Evolutionary conservation across 1,140 invertebrate genomes (phyloP).

Genomic region (Pseudomyrmex pallidus): DNA sequence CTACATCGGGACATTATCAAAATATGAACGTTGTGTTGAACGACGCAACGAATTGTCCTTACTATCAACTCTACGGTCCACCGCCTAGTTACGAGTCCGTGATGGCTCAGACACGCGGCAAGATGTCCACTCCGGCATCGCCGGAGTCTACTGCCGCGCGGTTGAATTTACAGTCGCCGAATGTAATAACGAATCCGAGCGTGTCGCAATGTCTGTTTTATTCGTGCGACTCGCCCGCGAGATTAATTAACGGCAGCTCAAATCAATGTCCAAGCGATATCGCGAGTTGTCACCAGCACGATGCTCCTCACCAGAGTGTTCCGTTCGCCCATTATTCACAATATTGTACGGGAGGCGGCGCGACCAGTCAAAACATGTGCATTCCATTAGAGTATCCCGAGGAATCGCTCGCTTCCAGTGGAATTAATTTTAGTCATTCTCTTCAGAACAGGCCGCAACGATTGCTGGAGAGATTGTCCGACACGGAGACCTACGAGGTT

Average conservation of each 20-base stretch:
- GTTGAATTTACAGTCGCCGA: slow-evolving; percentile 49
- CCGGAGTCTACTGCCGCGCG: slow-evolving; percentile 69
- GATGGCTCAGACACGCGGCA: slow-evolving; percentile 82
- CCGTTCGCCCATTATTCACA: slow-evolving; percentile 68
- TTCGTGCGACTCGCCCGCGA: slow-evolving; percentile 68
- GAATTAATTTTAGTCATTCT: slow-evolving; percentile 29
- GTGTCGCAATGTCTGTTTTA: slow-evolving; percentile 74
- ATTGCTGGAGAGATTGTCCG: slow-evolving; percentile 57
- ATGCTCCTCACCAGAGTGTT: slow-evolving; percentile 36
- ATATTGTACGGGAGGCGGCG: slow-evolving; percentile 62
- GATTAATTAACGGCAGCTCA: slow-evolving; percentile 60
- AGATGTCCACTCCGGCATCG: slow-evolving; percentile 75
- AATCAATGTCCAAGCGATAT: slow-evolving; percentile 57
- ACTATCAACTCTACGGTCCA: slow-evolving; percentile 84
- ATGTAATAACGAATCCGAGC: slow-evolving; percentile 59
- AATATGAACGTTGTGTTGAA: slow-evolving; percentile 82
- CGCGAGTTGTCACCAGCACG: slow-evolving; percentile 41
- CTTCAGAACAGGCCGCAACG: slow-evolving; percentile 42
- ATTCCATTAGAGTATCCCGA: slow-evolving; percentile 64
- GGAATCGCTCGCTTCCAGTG: slow-evolving; percentile 12
- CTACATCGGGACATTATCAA: slow-evolving; percentile 80
- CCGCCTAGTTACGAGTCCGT: slow-evolving; percentile 86
- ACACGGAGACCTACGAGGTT: slow-evolving; percentile 59
- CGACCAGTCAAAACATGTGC: slow-evolving; percentile 63
- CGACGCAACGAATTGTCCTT: slow-evolving; percentile 80